Evolutionary conservation across 2,113 vertebrate species (phyloP).

Genomic region (Galemys pyrenaicus): DNA sequence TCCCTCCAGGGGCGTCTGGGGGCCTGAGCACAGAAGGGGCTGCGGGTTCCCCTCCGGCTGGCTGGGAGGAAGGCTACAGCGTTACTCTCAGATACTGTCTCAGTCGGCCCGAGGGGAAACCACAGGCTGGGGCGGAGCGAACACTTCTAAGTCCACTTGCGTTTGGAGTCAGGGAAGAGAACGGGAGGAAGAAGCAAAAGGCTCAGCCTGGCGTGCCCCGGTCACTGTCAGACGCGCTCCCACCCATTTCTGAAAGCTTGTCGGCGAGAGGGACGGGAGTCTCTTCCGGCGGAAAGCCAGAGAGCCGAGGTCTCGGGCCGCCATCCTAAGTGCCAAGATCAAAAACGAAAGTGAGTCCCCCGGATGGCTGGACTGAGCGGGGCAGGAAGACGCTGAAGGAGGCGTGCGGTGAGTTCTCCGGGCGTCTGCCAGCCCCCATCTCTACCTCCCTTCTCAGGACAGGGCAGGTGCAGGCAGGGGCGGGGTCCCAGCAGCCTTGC

Average conservation of each 20-base stretch:
- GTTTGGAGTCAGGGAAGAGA: background rate
- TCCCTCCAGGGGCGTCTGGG: background rate
- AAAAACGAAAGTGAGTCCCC: background rate
- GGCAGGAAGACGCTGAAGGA: background rate
- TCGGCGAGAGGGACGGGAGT: background rate
- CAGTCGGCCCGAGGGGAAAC: background rate
- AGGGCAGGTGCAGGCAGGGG: accelerated
- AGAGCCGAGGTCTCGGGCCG: background rate
- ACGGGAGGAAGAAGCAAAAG: background rate
- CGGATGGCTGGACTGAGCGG: background rate
- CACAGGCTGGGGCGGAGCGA: background rate
- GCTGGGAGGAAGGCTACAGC: background rate
- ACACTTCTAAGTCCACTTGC: too few species aligned
- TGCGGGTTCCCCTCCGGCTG: background rate
- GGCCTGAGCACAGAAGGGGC: background rate
- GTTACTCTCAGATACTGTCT: background rate
- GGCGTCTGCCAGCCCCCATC: background rate
- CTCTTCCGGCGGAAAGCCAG: background rate
- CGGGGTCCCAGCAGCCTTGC: background rate
- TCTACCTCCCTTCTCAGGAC: background rate
- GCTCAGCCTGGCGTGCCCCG: background rate
- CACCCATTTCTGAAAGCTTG: background rate
- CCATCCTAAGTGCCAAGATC: background rate
- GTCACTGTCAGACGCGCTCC: background rate
- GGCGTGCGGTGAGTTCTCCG: background rate